A percentile compares a stretch with the other conserved stretches of the same genome.
Evolutionary conservation across 1,140 invertebrate species (phyloP).

Genomic region (Chlorops oryzae): DNA sequence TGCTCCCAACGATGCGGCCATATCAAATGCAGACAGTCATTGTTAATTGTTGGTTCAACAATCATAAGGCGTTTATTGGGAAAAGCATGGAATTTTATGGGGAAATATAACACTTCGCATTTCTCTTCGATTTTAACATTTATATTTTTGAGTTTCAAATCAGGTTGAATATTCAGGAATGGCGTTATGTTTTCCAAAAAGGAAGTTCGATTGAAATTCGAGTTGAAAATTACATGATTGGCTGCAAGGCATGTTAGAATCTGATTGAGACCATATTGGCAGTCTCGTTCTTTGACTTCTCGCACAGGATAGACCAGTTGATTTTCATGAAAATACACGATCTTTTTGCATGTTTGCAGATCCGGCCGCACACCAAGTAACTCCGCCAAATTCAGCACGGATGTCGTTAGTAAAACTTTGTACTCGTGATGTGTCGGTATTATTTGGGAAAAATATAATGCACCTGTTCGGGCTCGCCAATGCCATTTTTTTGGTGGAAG

Average conservation of each 20-base stretch:
- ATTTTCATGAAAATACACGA: slow-evolving; percentile 77
- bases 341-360: slow-evolving; percentile 55
- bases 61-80: slow-evolving; percentile 24
- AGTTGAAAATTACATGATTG: slow-evolving; percentile 68
- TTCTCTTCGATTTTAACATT: slow-evolving; percentile 55
- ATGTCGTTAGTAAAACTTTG: slow-evolving; percentile 61
- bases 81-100: slow-evolving; percentile 51
- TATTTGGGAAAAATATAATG: slow-evolving; percentile 57
- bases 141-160: slow-evolving; percentile 56
- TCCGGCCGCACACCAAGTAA: slow-evolving; percentile 62
- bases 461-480: slow-evolving; percentile 65
- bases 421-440: slow-evolving; percentile 55
- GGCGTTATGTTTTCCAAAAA: slow-evolving; percentile 59
- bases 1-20: slow-evolving; percentile 80
- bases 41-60: slow-evolving; percentile 15
- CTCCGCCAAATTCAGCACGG: slow-evolving; percentile 68
- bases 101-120: slow-evolving; percentile 63
- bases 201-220: slow-evolving; percentile 61
- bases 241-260: slow-evolving; percentile 65
- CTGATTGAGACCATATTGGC: slow-evolving; percentile 75
- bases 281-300: slow-evolving; percentile 63
- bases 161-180: slow-evolving; percentile 63
- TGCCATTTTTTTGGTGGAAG: slow-evolving; percentile 73
- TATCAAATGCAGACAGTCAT: slow-evolving; percentile 56
- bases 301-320: slow-evolving; percentile 67